These are phyloP conservation scores for Sakesphorus luctuosus DNA, from an alignment of 2,113 vertebrate species.

Conservation along the genomic window DNA sequence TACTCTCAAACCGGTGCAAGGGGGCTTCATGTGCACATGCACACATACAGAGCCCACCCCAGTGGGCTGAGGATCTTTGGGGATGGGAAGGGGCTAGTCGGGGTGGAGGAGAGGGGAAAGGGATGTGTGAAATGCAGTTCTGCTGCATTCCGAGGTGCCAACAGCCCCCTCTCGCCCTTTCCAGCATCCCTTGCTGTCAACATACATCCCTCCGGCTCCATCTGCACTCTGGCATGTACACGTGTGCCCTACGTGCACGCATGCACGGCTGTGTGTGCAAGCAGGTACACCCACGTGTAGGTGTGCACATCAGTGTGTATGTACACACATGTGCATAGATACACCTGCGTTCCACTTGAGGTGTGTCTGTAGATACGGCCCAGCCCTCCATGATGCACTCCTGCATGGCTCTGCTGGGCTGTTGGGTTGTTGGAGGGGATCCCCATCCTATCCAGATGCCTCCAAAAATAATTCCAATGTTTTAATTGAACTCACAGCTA, in stretches of 20 bases:
- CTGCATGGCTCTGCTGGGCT: background rate
- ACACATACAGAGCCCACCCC: too few species aligned
- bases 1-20: background rate
- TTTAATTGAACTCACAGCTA: background rate
- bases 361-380: accelerated
- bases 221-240: too few species aligned
- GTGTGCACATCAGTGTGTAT: background rate
- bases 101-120: background rate
- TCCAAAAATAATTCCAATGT: accelerated
- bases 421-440: background rate
- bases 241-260: too few species aligned
- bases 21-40: background rate
- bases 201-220: accelerated
- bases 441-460: accelerated
- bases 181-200: background rate
- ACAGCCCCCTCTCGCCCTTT: too few species aligned
- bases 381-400: background rate
- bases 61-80: too few species aligned
- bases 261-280: background rate
- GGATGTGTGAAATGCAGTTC: background rate
- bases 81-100: background rate
- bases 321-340: background rate
- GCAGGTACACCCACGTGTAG: accelerated
- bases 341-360: background rate
- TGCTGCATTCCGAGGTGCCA: background rate